Base-by-base conservation (phyloP, 2,888 invertebrate genomes). In the Morpho deidamia region DNA sequence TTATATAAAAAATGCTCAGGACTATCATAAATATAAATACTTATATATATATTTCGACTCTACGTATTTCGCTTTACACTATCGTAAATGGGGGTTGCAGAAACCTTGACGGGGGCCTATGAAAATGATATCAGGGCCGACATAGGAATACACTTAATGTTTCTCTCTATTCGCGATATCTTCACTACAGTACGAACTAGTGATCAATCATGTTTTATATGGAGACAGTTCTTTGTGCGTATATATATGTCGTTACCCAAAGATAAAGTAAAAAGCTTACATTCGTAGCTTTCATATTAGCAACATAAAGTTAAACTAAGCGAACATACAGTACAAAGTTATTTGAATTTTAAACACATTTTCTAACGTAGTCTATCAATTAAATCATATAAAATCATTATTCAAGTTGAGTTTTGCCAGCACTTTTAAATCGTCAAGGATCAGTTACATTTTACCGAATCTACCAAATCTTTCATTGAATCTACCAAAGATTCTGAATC, bases 71-170 rank as follows among this genome's bases (percentile, higher is more conserved):
- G n/a, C 47, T 83, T 67, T 78, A 52, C 74, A 48, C 57, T 69
- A 69, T 69, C 67, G 62, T 66, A 70, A 65, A 69, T 71, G 76
- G 79, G 83, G 81, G 77, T 73, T 80, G 76, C 74, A 76, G 71
- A 70, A 77, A 73, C 78, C 73, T 77, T 72, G 74, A 70, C 72
- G 72, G 69, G 70, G 73, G 77, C 72, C 78, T 81, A 85, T 83
- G 83, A 86, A 84, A 86, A 86, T 83, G 85, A 87, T 85, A 86
- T 83, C 83, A 83, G 76, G 61, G 61, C 65, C 72, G 73, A 85
- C 85, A 84, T 78, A 84, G 82, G 78, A 85, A 86, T 81, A 85
- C 84, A 86, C 87, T 85, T 85, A 86, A 85, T 87, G 83, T 82
- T 76, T 78, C 74, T 82, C 76, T 81, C 76, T 68, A 67, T 69